Percentiles rank a stretch among this genome's conserved stretches.
phyloP scores from a whole-genome alignment of 2,797 vertebrate species.

The Catostomus latipinnis region DNA sequence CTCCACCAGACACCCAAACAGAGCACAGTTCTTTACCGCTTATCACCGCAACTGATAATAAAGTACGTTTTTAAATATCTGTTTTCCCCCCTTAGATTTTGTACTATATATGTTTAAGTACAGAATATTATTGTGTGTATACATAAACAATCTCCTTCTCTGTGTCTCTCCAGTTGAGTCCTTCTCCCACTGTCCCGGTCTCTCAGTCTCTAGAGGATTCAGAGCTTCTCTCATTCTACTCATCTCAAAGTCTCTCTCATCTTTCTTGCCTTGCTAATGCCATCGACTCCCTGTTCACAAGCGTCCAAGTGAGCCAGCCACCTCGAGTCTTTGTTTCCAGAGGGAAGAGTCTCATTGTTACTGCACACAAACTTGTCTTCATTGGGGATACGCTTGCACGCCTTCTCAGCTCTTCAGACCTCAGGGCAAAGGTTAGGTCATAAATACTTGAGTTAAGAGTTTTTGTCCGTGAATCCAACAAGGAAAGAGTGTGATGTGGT shows the following conservation, averaged over 20 bases:
- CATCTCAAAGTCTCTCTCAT: slow-evolving; percentile 87
- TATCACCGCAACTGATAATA: slow-evolving; percentile 70
- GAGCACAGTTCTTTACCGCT: slow-evolving; percentile 74
- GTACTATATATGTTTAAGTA: slow-evolving; percentile 3
- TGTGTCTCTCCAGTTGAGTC: slow-evolving; percentile 69
- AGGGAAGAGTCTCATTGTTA: slow-evolving; percentile 88
- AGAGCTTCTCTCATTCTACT: slow-evolving; percentile 89
- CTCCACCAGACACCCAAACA: slow-evolving; percentile 62
- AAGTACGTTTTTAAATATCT: slow-evolving; percentile 65
- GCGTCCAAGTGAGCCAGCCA: slow-evolving; percentile 86
- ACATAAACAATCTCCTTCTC: not conserved
- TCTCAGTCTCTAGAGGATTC: slow-evolving; percentile 83
- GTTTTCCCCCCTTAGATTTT: slow-evolving; percentile 13
- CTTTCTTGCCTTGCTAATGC: slow-evolving; percentile 85
- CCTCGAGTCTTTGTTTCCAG: slow-evolving; percentile 87
- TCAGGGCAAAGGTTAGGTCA: slow-evolving; percentile 79
- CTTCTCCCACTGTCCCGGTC: slow-evolving; percentile 68
- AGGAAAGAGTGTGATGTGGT: not conserved
- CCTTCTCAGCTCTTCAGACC: slow-evolving; percentile 82
- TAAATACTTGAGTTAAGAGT: not conserved
- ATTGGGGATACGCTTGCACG: slow-evolving; percentile 91
- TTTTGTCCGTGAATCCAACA: slow-evolving; percentile 4
- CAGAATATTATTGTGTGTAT: not conserved
- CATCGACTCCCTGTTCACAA: slow-evolving; percentile 85
- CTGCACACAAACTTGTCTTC: slow-evolving; percentile 92